Evolutionary conservation across 2,888 invertebrate species (phyloP).

Genomic region (Pterostichus madidus): DNA sequence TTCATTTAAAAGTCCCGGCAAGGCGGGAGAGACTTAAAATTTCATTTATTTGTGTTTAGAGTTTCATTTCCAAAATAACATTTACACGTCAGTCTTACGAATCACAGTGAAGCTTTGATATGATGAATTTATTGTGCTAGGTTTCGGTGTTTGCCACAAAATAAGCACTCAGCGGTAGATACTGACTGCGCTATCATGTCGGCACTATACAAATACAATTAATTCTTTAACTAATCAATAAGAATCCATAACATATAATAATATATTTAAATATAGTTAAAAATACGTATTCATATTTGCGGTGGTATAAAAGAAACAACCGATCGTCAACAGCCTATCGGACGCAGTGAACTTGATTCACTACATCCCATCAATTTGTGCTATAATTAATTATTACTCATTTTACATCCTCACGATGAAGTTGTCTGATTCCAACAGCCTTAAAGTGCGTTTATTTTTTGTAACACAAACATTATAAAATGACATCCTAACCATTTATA

Average conservation of each 20-base stretch:
- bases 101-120: slow-evolving; percentile 81
- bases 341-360: neutral
- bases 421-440: slow-evolving; percentile 73
- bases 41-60: slow-evolving; percentile 71
- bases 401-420: slow-evolving; percentile 71
- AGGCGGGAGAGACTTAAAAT: slow-evolving; percentile 67
- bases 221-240: slow-evolving; percentile 54
- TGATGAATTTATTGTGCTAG: slow-evolving; percentile 79
- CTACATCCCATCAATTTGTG: slow-evolving; percentile 66
- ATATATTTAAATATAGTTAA: slow-evolving; percentile 46
- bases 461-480: slow-evolving; percentile 73
- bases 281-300: slow-evolving; percentile 58
- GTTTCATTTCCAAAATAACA: slow-evolving; percentile 77
- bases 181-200: slow-evolving; percentile 44
- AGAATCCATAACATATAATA: slow-evolving; percentile 54
- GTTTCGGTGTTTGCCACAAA: slow-evolving; percentile 71
- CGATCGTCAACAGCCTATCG: slow-evolving; percentile 50
- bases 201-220: slow-evolving; percentile 66
- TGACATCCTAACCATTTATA: slow-evolving; percentile 73
- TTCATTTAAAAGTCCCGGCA: slow-evolving; percentile 63
- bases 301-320: slow-evolving; percentile 56
- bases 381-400: slow-evolving; percentile 68
- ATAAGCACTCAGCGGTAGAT: neutral
- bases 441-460: slow-evolving; percentile 73
- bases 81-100: slow-evolving; percentile 79